Conservation (phyloP, 2,113 vertebrate species). For the Pseudorasbora parva region DNA sequence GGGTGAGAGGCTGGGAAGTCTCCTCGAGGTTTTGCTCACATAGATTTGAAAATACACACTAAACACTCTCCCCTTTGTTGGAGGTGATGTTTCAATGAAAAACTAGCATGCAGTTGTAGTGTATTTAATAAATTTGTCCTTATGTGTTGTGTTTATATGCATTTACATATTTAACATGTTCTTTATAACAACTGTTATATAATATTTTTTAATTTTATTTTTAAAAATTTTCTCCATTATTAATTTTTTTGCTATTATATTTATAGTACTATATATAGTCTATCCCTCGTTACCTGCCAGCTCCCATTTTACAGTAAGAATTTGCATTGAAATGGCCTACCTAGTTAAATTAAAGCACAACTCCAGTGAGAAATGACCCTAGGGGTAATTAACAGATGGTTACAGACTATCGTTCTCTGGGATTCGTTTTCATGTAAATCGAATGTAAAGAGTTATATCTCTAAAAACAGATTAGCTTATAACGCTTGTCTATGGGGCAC, state of each 20-base stretch:
- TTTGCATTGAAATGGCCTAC: slow-evolving; percentile 3
- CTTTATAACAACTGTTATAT: background rate
- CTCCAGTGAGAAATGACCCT: no score
- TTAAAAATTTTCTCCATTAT: background rate
- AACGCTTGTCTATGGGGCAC: no score
- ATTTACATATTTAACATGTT: background rate
- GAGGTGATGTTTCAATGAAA: background rate
- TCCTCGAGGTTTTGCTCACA: background rate
- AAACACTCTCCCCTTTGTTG: background rate
- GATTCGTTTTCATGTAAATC: no score
- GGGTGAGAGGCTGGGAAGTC: background rate
- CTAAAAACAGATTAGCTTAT: no score
- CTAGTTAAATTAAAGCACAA: slow-evolving; percentile 36
- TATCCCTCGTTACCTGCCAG: background rate
- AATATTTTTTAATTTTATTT: no score
- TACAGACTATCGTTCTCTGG: no score
- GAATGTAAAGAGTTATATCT: no score
- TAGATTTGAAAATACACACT: background rate
- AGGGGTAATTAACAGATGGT: no score
- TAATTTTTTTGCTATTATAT: background rate
- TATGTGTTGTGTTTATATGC: background rate
- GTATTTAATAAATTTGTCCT: background rate
- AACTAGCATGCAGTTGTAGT: background rate
- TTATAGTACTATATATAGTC: background rate
- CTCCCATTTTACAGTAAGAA: background rate